Base-by-base conservation (phyloP, 2,113 vertebrate genomes). In the Anguilla japonica region DNA sequence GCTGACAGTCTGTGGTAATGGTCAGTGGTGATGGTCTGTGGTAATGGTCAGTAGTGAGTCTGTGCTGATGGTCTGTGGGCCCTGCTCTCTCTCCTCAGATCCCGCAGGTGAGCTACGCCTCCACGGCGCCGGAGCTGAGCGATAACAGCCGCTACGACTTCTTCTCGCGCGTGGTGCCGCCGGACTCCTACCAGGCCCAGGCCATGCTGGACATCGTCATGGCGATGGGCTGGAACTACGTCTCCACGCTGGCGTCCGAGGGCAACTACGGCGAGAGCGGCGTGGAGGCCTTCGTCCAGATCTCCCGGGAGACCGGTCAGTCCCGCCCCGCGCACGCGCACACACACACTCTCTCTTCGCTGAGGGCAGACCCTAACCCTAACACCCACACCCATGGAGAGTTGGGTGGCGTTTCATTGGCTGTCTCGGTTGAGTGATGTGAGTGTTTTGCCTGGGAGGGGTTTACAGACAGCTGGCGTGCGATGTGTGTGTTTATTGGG, bases 71-170 rank as follows among this genome's bases (percentile, higher is more conserved):
- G 20, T 41, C 41, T 39, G 67, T n/a, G 14, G 1, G n/a, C 41
- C 75, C 22, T 40, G 16, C 53, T 7, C 50, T 29, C 20, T 82
- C 41, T 34, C 22, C 43, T 7, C 92, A 97, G 97, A 97, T 97
- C 46, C 97, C 97, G 4, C 97, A 97, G 95, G 97, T 98, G 93
- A 98, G 97, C 92, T 98, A 98, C 0, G 97, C 97, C n/a, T 98
- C 97, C 88, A 98, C 97, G 0, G 97, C 97, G 34, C 97, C 97
- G 0, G 97, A 98, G 92, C 96, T 98, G 87, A 98, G 97, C 0
- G 97, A 98, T 93, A 96, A 96, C 81, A 97, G 95, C 16, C 96
- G 96, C 88, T 97, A 97, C 0, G 97, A 98, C 92, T 98, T 96
- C 93, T 98, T 98, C 94, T 97, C 97, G 16, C 95, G 97, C 0